These are phyloP conservation scores for Pseudorectes ferrugineus DNA, from an alignment of 2,113 vertebrate genomes.

Conservation along the genomic window DNA sequence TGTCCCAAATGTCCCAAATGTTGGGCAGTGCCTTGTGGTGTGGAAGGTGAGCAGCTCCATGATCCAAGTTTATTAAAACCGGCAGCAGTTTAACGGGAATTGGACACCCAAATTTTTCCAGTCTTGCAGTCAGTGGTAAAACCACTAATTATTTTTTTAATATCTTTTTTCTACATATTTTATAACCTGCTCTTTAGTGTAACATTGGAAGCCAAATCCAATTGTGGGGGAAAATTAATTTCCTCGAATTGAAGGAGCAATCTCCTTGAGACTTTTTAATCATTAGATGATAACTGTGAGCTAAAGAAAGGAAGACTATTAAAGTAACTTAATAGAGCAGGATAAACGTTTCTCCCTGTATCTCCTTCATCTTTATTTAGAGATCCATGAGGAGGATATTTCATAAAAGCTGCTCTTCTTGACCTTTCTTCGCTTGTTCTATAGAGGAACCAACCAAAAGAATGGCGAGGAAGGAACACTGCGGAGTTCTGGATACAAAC, in stretches of 20 bases:
- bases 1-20: too few relatives aligned
- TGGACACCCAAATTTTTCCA: not conserved
- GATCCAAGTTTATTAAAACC: not conserved
- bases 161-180: slow-evolving; percentile 21
- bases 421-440: slow-evolving; percentile 37
- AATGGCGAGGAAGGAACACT: not conserved
- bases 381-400: slow-evolving; percentile 24
- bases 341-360: slow-evolving; percentile 27
- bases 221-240: slow-evolving; percentile 50
- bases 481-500: not conserved
- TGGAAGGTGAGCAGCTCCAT: not conserved
- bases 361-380: slow-evolving; percentile 52
- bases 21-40: not conserved
- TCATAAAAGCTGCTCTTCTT: slow-evolving; percentile 31
- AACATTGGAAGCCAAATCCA: slow-evolving; percentile 52
- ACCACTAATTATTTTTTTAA: slow-evolving; percentile 24
- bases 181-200: slow-evolving; percentile 8
- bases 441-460: not conserved
- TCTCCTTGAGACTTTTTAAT: slow-evolving; percentile 59
- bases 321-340: slow-evolving; percentile 51
- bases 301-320: slow-evolving; percentile 48
- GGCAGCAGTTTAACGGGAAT: not conserved
- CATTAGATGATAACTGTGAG: slow-evolving; percentile 26
- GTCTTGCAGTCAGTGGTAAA: not conserved
- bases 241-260: slow-evolving; percentile 48